These are phyloP conservation scores for Alcedo atthis DNA, from an alignment of 2,797 vertebrate species.

Conservation along the genomic window DNA sequence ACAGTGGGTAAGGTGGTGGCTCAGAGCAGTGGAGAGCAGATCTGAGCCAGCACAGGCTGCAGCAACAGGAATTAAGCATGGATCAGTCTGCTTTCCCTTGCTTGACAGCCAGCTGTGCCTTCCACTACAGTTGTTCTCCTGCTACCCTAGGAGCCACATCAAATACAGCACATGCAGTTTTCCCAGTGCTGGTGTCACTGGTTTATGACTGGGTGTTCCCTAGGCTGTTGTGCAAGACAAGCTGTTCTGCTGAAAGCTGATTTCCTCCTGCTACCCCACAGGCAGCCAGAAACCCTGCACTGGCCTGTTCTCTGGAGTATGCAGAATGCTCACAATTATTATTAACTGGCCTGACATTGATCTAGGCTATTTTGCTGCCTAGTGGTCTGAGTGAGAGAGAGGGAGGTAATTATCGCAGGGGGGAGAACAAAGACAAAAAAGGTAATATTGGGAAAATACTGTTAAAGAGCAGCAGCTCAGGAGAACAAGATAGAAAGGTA, in stretches of 20 bases:
- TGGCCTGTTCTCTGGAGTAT: neutral
- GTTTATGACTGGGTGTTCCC: neutral
- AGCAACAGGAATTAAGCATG: neutral
- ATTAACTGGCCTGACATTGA: neutral
- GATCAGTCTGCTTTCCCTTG: neutral
- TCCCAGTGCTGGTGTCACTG: neutral
- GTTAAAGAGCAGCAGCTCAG: neutral
- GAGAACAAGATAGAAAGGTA: neutral
- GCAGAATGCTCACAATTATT: neutral
- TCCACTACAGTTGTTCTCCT: neutral
- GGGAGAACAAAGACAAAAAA: neutral
- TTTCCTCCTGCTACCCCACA: neutral
- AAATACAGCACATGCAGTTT: neutral
- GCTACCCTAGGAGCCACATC: neutral
- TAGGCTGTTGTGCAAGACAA: neutral
- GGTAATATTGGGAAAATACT: neutral
- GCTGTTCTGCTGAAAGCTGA: neutral
- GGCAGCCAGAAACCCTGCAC: neutral
- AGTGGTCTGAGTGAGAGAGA: neutral
- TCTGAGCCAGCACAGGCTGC: neutral
- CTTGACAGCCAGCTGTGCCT: neutral
- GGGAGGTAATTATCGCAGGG: neutral
- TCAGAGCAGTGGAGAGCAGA: neutral
- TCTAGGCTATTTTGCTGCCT: neutral
- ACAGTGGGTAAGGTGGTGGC: fast-evolving